These are phyloP conservation scores for Bombyx mandarina DNA, from an alignment of 1,140 invertebrate genomes.

Conservation along the genomic window DNA sequence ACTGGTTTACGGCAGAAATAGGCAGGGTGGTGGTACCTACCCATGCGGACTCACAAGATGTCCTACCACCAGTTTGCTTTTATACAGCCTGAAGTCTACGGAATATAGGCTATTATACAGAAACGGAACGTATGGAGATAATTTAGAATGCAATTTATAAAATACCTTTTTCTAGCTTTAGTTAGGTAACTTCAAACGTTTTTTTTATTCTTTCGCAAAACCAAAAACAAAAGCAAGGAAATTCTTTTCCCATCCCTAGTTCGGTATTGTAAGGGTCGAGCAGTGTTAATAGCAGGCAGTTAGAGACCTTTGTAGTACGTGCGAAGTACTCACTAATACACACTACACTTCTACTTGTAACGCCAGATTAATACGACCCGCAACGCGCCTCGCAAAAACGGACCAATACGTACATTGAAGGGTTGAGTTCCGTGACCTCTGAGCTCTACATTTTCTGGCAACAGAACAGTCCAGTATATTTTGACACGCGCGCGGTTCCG, in stretches of 20 bases:
- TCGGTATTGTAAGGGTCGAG: slow-evolving; percentile 31
- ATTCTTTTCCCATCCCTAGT: slow-evolving; percentile 37
- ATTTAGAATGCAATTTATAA: too few relatives aligned
- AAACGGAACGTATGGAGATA: too few relatives aligned
- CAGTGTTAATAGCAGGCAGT: slow-evolving; percentile 66
- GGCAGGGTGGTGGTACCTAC: too few relatives aligned
- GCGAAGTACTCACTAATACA: slow-evolving; percentile 61
- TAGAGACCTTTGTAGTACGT: slow-evolving; percentile 63
- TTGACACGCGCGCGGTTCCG: slow-evolving; percentile 4
- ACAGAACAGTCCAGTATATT: slow-evolving; percentile 7
- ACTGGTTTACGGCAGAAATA: too few relatives aligned
- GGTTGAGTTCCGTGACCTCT: slow-evolving; percentile 6
- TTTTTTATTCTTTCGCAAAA: too few relatives aligned
- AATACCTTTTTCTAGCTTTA: too few relatives aligned
- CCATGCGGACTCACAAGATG: too few relatives aligned
- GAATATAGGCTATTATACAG: too few relatives aligned
- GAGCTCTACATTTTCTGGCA: slow-evolving; percentile 20
- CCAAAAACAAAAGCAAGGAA: too few relatives aligned
- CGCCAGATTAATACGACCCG: slow-evolving; percentile 17
- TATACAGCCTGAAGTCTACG: too few relatives aligned
- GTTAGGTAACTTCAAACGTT: too few relatives aligned
- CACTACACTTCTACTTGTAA: slow-evolving; percentile 25
- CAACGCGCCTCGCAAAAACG: slow-evolving; percentile 10
- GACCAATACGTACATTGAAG: not conserved
- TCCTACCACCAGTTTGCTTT: too few relatives aligned